A percentile compares a stretch with the other conserved stretches of the same genome.
phyloP scores from a whole-genome alignment of 2,797 vertebrate genomes.

The Sebastes matsubarae region DNA sequence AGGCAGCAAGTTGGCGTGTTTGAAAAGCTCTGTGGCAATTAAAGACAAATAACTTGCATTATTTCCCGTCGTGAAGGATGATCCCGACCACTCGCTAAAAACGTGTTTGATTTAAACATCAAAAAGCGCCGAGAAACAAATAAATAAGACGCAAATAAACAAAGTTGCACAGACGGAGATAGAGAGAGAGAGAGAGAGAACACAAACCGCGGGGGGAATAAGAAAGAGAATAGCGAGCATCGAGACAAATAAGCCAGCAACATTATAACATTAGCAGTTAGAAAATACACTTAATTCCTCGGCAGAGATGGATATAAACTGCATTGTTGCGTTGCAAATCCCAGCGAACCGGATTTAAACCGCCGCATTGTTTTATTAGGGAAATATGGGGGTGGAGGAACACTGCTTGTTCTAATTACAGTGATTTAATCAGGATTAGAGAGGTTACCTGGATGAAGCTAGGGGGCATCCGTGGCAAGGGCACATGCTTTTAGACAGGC shows the following conservation, averaged over 20 bases:
- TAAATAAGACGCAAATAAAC: constrained; percentile 73
- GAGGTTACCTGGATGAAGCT: constrained; percentile 83
- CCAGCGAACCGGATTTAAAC: constrained; percentile 83
- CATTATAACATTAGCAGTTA: constrained; percentile 84
- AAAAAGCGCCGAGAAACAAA: constrained; percentile 65
- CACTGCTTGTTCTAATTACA: constrained; percentile 83
- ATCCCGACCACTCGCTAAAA: constrained; percentile 80
- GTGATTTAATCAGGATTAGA: constrained; percentile 87
- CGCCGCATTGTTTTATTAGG: constrained; percentile 83
- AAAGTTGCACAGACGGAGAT: constrained; percentile 57
- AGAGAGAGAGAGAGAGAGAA: background rate
- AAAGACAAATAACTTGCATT: constrained; percentile 82
- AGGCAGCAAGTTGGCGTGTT: constrained; percentile 71
- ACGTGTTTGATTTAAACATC: constrained; percentile 83
- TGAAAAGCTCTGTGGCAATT: constrained; percentile 84
- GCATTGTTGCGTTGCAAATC: constrained; percentile 84
- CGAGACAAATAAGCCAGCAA: constrained; percentile 77
- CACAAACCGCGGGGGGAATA: constrained; percentile 64
- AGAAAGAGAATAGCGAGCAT: constrained; percentile 66
- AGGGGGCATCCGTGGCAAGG: constrained; percentile 69
- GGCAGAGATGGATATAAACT: constrained; percentile 84
- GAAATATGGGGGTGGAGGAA: constrained; percentile 80
- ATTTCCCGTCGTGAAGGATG: constrained; percentile 72
- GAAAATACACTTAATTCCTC: constrained; percentile 85
- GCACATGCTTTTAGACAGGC: constrained; percentile 65